Percentiles rank a stretch among this genome's conserved stretches.
phyloP scores from a whole-genome alignment of 2,113 vertebrate genomes.

The Actenoides lindsayi region DNA sequence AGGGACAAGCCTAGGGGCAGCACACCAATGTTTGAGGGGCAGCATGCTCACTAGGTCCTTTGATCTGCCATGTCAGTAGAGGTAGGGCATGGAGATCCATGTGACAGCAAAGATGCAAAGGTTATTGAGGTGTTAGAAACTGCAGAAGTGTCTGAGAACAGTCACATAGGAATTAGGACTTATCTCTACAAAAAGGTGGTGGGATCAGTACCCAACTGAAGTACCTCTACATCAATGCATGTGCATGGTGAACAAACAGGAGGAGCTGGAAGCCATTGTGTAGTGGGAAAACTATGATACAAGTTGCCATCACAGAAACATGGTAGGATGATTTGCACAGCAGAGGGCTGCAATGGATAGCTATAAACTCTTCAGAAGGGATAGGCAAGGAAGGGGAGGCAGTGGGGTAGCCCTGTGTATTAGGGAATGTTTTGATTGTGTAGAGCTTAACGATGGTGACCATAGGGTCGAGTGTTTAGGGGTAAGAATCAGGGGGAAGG shows the following conservation, averaged over 20 bases:
- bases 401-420: no score
- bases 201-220: neutral
- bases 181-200: neutral
- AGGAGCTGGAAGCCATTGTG: neutral
- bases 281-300: neutral
- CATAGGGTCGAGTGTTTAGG: no score
- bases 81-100: neutral
- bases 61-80: neutral
- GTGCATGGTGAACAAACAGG: neutral
- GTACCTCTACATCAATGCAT: neutral
- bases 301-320: accelerated
- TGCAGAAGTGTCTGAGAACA: no score
- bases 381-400: no score
- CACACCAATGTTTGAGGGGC: neutral
- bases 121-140: no score
- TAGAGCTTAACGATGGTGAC: no score
- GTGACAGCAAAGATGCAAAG: no score
- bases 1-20: neutral
- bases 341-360: neutral
- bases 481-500: no score
- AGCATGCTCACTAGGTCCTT: neutral
- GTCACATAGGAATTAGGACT: neutral
- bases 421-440: no score
- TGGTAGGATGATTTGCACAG: neutral
- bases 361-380: no score